Evolutionary conservation across 2,113 vertebrate species (phyloP).

Genomic region (Ictidomys tridecemlineatus): DNA sequence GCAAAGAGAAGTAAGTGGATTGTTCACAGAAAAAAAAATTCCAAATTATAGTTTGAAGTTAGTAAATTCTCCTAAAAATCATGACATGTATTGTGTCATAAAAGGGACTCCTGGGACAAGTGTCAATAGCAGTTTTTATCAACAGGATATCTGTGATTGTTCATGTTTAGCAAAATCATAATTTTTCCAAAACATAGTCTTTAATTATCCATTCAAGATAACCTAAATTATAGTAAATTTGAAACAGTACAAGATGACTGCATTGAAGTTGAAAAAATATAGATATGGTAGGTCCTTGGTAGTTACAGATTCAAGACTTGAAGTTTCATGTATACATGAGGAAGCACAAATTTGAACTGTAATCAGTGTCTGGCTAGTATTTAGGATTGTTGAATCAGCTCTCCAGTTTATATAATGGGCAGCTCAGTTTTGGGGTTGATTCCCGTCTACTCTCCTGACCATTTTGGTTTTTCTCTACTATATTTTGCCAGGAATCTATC

Average conservation of each 20-base stretch:
- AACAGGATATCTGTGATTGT: neutral
- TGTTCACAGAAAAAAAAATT: neutral
- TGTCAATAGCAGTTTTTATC: conserved; percentile 6
- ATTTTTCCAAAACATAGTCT: neutral
- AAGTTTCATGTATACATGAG: neutral
- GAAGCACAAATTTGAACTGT: neutral
- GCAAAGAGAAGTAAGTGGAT: neutral
- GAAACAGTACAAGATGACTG: neutral
- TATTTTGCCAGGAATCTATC: neutral
- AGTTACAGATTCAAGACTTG: neutral
- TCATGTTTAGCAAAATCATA: conserved; percentile 16
- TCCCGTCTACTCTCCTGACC: neutral
- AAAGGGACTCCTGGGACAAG: neutral
- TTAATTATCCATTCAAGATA: neutral
- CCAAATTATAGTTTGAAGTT: conserved; percentile 27
- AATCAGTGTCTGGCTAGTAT: neutral
- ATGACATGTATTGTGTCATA: neutral
- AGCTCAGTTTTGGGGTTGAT: neutral
- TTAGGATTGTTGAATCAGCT: neutral
- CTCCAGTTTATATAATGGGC: neutral
- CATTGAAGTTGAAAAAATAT: neutral
- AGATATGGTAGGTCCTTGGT: neutral
- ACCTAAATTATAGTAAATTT: conserved; percentile 42
- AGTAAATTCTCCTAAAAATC: neutral
- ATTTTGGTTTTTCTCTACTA: neutral